Evolutionary conservation across 2,888 invertebrate species (phyloP).

Genomic region (Perizoma affinitatum): DNA sequence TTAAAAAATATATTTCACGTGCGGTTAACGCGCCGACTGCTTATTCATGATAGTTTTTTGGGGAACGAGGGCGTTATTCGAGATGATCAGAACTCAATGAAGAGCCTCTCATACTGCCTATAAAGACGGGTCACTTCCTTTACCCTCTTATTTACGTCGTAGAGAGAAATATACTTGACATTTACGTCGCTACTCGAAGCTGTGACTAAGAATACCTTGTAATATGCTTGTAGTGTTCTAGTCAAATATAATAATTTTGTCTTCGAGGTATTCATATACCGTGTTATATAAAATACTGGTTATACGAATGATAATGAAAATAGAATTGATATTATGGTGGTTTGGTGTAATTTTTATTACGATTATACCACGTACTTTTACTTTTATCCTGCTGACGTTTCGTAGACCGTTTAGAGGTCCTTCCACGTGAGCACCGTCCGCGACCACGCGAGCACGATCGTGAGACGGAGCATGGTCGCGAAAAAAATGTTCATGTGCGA

Average conservation of each 20-base stretch:
- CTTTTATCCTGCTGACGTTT: too few species aligned
- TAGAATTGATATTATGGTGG: constrained; percentile 35
- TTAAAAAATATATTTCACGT: too few species aligned
- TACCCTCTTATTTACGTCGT: constrained; percentile 45
- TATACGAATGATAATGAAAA: constrained; percentile 43
- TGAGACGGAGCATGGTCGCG: too few species aligned
- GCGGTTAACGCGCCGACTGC: too few species aligned
- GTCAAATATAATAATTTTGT: constrained; percentile 5
- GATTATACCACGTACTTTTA: too few species aligned
- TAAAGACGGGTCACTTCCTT: constrained; percentile 41
- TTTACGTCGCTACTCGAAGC: constrained; percentile 32
- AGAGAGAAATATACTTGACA: constrained; percentile 36
- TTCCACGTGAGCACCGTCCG: too few species aligned
- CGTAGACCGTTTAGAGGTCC: too few species aligned
- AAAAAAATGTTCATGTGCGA: too few species aligned
- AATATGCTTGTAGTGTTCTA: constrained; percentile 7
- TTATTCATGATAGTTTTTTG: too few species aligned
- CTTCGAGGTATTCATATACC: constrained; percentile 12
- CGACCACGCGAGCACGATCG: too few species aligned
- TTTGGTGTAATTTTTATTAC: too few species aligned
- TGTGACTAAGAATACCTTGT: constrained; percentile 9
- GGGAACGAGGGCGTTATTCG: too few species aligned
- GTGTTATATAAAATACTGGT: constrained; percentile 30
- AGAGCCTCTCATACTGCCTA: constrained; percentile 40
- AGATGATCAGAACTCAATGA: constrained; percentile 21